Base-by-base conservation (phyloP, 2,888 invertebrate species). In the Microplitis manilae region DNA sequence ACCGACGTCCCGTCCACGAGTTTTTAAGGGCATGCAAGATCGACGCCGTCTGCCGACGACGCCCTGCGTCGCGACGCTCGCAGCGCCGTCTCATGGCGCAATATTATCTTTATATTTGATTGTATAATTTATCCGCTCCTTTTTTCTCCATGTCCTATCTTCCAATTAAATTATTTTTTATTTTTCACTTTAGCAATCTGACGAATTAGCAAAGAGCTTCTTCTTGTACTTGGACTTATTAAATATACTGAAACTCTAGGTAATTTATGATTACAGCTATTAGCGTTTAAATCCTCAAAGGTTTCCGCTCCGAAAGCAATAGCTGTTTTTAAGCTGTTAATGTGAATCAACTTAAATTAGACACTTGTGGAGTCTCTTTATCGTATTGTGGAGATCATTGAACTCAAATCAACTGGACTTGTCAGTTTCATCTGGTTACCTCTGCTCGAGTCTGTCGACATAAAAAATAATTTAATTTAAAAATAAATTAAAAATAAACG, bases 81-180 rank as follows among this genome's bases (percentile, higher is more conserved):
- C 83, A 84, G 84, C 85, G 86, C 84, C 84, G 80, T 84, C 85
- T 80, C 79, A 82, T 84, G 85, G 82, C 80, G 77, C 76, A 78
- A 70, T 73, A 60, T 50, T 75, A 59, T 60, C 50, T 68, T 68
- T 68, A 67, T 73, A 69, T 71, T 64, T 59, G n/a, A 40, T 50
- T 61, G 61, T 68, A 39, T 30, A 20, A 68, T 40, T 15, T 15
- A 15, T 62, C 38, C n/a, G 15, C 62, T 59, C 67, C 38, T n/a
- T 59, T 17, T 9, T 69, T 77, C 75, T 65, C 39, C 5, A 61
- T 50, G 50, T 50, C 65, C 69, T 50, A 13, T 50, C 61, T 67
- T 67, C 64, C 40, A 50, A 65, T 73, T 13, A 50, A 64, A 73
- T 73, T 15, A 40, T 39, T 50, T 65, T 5, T 30, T 30, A 17